phyloP scores from a whole-genome alignment of 2,797 vertebrate species.

The Linurgus olivaceus region DNA sequence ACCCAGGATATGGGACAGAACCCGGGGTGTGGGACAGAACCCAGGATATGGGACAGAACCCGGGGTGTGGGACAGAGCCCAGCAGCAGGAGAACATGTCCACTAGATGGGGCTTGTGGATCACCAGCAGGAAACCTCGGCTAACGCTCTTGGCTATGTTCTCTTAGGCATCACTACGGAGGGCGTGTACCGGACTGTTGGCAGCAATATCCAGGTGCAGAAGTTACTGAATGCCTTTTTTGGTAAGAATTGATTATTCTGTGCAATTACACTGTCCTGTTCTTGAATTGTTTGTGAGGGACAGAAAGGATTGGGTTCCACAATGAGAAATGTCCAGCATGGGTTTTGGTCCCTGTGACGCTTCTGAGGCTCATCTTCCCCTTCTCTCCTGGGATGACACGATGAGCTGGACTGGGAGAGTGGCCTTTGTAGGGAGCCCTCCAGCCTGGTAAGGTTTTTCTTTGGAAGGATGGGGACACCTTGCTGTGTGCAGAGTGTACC shows the following conservation, averaged over 20 bases:
- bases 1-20: background rate
- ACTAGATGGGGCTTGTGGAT: conserved; percentile 31
- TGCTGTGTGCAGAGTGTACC: accelerated
- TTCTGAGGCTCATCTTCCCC: background rate
- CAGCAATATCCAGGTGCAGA: conserved; percentile 98
- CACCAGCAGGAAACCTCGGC: accelerated
- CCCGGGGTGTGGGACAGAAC: accelerated
- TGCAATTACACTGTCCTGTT: background rate
- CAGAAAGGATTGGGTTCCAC: accelerated
- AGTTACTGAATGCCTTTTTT: conserved; percentile 94
- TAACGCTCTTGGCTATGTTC: background rate
- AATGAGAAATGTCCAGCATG: background rate
- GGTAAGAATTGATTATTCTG: conserved; percentile 77
- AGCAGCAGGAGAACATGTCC: background rate
- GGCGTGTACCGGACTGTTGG: conserved; percentile 95
- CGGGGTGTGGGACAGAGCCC: background rate
- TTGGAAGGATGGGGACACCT: no score
- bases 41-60: background rate
- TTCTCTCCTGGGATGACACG: background rate
- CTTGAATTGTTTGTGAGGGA: background rate
- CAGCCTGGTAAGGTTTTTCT: background rate
- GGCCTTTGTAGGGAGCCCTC: background rate
- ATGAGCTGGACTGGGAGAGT: background rate
- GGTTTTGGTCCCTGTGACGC: accelerated
- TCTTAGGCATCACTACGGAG: conserved; percentile 86